A percentile compares a stretch with the other conserved stretches of the same genome.
phyloP scores from a whole-genome alignment of 1,140 invertebrate species.

The Cyclina sinensis region DNA sequence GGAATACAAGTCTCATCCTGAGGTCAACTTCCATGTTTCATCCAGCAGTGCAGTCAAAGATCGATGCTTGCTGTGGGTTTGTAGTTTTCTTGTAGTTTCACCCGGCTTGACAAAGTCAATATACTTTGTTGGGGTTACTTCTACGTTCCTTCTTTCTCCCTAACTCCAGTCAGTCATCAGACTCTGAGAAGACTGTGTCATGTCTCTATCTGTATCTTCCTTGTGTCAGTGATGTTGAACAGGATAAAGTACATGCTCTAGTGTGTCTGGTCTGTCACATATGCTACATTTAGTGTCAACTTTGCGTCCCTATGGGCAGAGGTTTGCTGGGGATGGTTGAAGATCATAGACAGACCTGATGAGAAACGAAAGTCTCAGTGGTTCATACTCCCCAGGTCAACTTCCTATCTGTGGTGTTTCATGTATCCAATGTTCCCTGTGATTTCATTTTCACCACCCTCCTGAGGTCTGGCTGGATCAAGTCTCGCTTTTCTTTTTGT shows the following conservation, averaged over 20 bases:
- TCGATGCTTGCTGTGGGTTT: conserved; percentile 13
- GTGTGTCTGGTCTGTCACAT: conserved; percentile 23
- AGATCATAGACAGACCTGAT: conserved; percentile 40
- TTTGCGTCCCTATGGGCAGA: conserved; percentile 26
- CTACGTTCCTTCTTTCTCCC: conserved; percentile 48
- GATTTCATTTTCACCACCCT: conserved; percentile 32
- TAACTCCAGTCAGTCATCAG: conserved; percentile 49
- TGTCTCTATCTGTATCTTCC: conserved; percentile 48
- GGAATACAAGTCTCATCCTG: conserved; percentile 45
- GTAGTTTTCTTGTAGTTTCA: conserved; percentile 13
- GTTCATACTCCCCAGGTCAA: conserved; percentile 57
- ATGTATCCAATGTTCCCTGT: conserved; percentile 54
- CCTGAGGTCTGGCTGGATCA: conserved; percentile 34
- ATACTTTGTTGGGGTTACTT: not conserved
- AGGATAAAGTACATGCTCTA: conserved; percentile 56
- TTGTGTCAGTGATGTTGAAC: conserved; percentile 42
- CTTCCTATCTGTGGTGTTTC: conserved; percentile 51
- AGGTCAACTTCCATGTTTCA: conserved; percentile 47
- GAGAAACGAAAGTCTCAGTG: conserved; percentile 23
- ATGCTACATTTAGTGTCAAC: not conserved
- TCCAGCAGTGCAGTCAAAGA: conserved; percentile 14
- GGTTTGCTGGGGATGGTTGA: conserved; percentile 15
- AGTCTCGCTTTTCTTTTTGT: conserved; percentile 43
- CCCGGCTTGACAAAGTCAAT: conserved; percentile 18
- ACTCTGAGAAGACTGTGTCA: conserved; percentile 41